Conservation (phyloP, 2,113 vertebrate species). For the Mungos mungo region DNA sequence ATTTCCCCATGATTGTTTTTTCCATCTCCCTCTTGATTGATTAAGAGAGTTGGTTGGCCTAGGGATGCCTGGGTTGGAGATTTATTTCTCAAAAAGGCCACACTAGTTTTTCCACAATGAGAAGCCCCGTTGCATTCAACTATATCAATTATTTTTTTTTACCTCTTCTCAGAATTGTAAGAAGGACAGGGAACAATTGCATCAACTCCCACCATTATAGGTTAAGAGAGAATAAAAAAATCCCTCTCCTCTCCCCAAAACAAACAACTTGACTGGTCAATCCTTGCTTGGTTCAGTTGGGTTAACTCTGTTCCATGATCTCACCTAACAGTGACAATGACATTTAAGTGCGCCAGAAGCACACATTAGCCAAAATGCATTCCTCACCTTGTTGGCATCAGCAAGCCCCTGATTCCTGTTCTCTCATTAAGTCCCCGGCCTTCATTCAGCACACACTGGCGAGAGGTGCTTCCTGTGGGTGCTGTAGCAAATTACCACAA, state of each 20-base stretch:
- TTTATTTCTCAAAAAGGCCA: background rate
- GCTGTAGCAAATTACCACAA: background rate
- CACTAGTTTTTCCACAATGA: background rate
- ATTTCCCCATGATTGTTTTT: background rate
- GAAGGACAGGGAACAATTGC: background rate
- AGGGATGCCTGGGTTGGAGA: background rate
- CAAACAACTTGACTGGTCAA: background rate
- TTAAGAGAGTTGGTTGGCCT: background rate
- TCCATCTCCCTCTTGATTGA: background rate
- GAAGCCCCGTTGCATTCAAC: background rate
- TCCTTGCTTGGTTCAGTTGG: background rate
- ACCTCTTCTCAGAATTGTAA: background rate
- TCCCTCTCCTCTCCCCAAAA: background rate
- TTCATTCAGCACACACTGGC: background rate
- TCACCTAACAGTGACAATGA: background rate
- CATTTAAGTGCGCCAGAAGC: accelerated
- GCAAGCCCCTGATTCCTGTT: background rate
- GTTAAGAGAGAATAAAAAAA: background rate
- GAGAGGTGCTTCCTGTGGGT: background rate
- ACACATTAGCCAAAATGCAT: accelerated
- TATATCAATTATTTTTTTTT: background rate
- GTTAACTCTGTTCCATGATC: background rate
- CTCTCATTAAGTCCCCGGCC: accelerated
- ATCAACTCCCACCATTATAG: background rate
- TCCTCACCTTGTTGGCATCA: background rate